phyloP scores from a whole-genome alignment of 2,888 invertebrate genomes.

The Lapara coniferarum region DNA sequence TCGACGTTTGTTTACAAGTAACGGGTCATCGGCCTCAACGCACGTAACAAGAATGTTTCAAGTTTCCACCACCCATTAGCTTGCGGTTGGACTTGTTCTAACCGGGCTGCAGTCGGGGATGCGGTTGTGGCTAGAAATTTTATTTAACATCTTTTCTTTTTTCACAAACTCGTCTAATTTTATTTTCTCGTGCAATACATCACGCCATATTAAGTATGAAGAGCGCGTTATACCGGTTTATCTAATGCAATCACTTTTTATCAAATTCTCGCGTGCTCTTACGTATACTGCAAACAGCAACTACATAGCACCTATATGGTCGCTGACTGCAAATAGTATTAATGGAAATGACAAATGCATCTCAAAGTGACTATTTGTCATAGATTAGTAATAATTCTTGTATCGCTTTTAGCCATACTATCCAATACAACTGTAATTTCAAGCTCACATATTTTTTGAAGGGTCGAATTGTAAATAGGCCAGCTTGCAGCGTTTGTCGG shows the following conservation, averaged over 20 bases:
- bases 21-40: conserved; percentile 47
- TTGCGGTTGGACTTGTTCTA: conserved; percentile 51
- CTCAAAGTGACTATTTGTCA: not conserved
- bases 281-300: no score
- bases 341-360: not conserved
- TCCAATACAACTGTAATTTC: no score
- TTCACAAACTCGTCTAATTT: conserved; percentile 34
- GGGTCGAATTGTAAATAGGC: not conserved
- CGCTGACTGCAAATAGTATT: not conserved
- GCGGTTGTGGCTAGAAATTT: conserved; percentile 51
- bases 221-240: conserved; percentile 12
- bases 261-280: not conserved
- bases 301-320: no score
- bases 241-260: not conserved
- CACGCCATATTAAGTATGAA: not conserved
- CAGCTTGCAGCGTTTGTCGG: not conserved
- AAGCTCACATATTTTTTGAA: not conserved
- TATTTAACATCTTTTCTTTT: conserved; percentile 36
- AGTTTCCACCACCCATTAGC: conserved; percentile 35
- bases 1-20: conserved; percentile 46
- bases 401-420: no score
- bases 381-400: not conserved
- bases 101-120: conserved; percentile 44
- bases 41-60: conserved; percentile 38
- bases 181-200: conserved; percentile 12